Evolutionary conservation across 1,140 invertebrate genomes (phyloP), one percentile per base, ranked within the genome.

Genomic region (Zaprionus inermis): DNA sequence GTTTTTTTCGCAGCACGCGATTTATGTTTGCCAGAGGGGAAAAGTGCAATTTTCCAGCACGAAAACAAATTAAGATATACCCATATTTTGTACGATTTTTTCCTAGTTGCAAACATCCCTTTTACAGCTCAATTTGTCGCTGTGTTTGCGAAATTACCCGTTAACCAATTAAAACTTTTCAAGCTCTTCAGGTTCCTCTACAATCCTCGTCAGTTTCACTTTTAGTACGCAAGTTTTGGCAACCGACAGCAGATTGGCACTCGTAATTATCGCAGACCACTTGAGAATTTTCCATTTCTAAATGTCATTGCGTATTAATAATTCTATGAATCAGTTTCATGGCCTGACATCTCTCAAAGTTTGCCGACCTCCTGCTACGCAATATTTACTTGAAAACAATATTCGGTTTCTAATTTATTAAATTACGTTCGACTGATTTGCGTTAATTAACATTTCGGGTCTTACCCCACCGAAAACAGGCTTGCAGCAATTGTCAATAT

Each of bases 41-140:
- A 72, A 64, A 52, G 44, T 65, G 34, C 34, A 64, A 16, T 70
- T 73, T 68, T 56, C 18, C 56, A 77, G 59, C 38, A 34, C 32
- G 56, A 74, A 68, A 69, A 82, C 75, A 79, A 88, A 86, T 85
- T 76, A 79, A 88, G 76, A 67, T 70, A 82, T 79, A 79, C 82
- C 82, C 81, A 82, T 88, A 85, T 85, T 88, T 63, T 9, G 51
- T 55, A 30, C 54, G 38, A 41, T 66, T 76, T 57, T 41, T 86
- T 86, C 18, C 11, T 78, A 81, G 4, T 32, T 85, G 70, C 78
- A 78, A 78, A 81, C 81, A 86, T 72, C 67, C 63, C 64, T 41
- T 22, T 38, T 51, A 59, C 44, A 24, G 16, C 32, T 59, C 22
- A 60, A 59, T 68, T 68, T 68, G 14, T 67, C 10, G 22, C 38